phyloP scores from a whole-genome alignment of 2,888 invertebrate species.

The Xanthorhoe designata region DNA sequence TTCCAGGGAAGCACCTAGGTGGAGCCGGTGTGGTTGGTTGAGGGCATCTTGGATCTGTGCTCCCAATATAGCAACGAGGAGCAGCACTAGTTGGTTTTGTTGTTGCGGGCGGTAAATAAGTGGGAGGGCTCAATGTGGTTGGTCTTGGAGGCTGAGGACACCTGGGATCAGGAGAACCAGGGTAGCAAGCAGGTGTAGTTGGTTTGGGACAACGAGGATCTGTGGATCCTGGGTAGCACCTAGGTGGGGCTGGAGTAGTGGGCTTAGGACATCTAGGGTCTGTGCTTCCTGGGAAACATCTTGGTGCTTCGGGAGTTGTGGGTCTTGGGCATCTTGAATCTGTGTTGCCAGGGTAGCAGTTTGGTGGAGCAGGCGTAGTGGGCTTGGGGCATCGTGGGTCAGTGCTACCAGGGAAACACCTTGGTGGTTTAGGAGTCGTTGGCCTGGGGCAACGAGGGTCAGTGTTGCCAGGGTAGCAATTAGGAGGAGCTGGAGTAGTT shows the following conservation, averaged over 20 bases:
- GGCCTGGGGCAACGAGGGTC: conserved; percentile 55
- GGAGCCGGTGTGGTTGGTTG: conserved; percentile 49
- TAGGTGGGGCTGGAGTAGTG: conserved; percentile 45
- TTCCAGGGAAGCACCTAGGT: conserved; percentile 55
- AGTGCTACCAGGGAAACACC: conserved; percentile 49
- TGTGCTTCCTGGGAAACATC: conserved; percentile 45
- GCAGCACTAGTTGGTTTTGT: conserved; percentile 22
- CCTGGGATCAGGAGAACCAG: conserved; percentile 46
- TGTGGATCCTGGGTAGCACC: conserved; percentile 45
- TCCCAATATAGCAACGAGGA: conserved; percentile 48
- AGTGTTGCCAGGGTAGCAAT: conserved; percentile 34
- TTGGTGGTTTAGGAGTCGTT: conserved; percentile 49
- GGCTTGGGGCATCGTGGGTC: conserved; percentile 54
- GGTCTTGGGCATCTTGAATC: conserved; percentile 56
- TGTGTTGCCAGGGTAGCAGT: conserved; percentile 49
- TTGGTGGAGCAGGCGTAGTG: conserved; percentile 36
- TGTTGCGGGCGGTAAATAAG: conserved; percentile 51
- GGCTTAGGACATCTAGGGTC: conserved; percentile 54
- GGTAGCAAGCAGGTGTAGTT: conserved; percentile 45
- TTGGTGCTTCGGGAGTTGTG: conserved; percentile 47
- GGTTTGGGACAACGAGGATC: conserved; percentile 38
- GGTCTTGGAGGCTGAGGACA: conserved; percentile 60
- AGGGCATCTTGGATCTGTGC: conserved; percentile 40
- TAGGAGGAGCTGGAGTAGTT: conserved; percentile 48
- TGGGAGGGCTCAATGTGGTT: conserved; percentile 55